Evolutionary conservation across 2,888 invertebrate genomes (phyloP), one percentile per base, ranked within the genome.

Genomic region (Gymnoscelis rufifasciata): DNA sequence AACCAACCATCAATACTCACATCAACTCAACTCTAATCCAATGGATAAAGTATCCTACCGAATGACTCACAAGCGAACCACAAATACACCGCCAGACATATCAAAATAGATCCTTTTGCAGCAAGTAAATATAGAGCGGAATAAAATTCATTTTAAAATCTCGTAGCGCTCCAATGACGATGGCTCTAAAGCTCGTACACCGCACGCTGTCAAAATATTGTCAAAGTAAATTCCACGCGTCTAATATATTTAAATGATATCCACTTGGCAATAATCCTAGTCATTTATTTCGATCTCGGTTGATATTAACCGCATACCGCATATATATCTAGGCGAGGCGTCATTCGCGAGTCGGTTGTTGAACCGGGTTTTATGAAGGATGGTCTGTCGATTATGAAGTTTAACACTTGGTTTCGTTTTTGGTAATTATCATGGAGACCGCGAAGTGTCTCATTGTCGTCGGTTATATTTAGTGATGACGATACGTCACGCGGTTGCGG

Each of bases 191-290:
- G 59, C 61, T 81, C 78, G 74, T 62, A 71, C 74, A 78, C 79
- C 83, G 78, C 82, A 66, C 70, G 72, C 74, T 88, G 88, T 88
- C 88, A 88, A 86, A 88, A 88, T 88, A 88, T 83, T 88, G 86
- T 88, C 86, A 83, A 82, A 83, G 78, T 72, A 81, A 88, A 88
- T 87, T 86, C 84, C 86, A 57, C 74, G 73, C 73, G 84, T 82
- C 84, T 78, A 83, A 86, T 88, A 87, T 84, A 83, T 84, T 87
- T 83, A 74, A 83, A 80, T 80, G 81, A 81, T 84, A 83, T 84
- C 74, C 69, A 81, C 79, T 87, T 88, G 88, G 88, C 88, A 87
- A 84, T 86, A 87, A 84, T 84, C 83, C 84, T 86, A 83, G 79
- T 78, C 74, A 87, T 86, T 88, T 88, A 88, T 88, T 87, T 87